These are phyloP conservation scores for Cheilosia urbana DNA, from an alignment of 2,888 invertebrate genomes.

Conservation along the genomic window DNA sequence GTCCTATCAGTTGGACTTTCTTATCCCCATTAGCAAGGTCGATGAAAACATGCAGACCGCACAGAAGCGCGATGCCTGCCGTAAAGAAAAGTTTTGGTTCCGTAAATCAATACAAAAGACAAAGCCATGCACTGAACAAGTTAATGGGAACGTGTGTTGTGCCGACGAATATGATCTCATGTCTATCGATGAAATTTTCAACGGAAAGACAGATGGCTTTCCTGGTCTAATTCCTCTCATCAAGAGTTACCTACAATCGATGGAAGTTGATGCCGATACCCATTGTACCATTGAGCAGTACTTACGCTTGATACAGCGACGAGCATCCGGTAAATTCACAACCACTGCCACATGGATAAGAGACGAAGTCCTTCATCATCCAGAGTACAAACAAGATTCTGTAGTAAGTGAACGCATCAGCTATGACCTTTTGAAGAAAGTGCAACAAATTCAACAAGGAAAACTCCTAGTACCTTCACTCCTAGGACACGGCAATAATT, in stretches of 20 bases:
- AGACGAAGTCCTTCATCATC: conserved; percentile 93
- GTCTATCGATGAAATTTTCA: conserved; percentile 98
- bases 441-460: conserved; percentile 90
- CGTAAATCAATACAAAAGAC: conserved; percentile 88
- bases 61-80: conserved; percentile 94
- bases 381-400: conserved; percentile 96
- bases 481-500: conserved; percentile 89
- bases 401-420: conserved; percentile 94
- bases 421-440: conserved; percentile 93
- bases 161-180: conserved; percentile 89
- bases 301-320: conserved; percentile 94
- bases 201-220: conserved; percentile 95
- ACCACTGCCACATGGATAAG: conserved; percentile 98
- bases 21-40: conserved; percentile 98
- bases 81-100: conserved; percentile 96
- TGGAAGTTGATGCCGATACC: conserved; percentile 99
- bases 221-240: conserved; percentile 97
- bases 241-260: conserved; percentile 95
- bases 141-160: conserved; percentile 44
- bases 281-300: conserved; percentile 99
- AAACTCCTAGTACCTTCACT: conserved; percentile 89
- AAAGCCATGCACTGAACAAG: conserved; percentile 62
- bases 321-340: conserved; percentile 94
- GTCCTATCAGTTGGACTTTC: conserved; percentile 96
- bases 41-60: conserved; percentile 99